These are phyloP conservation scores for Cyclophora albipunctata DNA, from an alignment of 2,888 invertebrate genomes.

Conservation along the genomic window DNA sequence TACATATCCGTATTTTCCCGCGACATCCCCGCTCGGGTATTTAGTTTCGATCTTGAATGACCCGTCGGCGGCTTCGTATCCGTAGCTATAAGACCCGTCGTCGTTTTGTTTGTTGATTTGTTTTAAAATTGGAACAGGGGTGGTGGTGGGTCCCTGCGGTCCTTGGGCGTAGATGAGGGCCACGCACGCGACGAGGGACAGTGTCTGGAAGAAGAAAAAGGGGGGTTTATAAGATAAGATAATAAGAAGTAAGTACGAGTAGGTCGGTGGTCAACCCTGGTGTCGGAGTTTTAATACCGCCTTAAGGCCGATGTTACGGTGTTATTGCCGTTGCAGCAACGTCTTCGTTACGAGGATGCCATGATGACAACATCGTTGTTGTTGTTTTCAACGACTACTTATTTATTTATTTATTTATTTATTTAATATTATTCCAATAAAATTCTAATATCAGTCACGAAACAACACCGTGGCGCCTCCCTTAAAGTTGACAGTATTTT, in stretches of 20 bases:
- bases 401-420: no score
- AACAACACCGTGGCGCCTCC: no score
- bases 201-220: slow-evolving; percentile 27
- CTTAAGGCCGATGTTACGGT: no score
- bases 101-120: slow-evolving; percentile 91
- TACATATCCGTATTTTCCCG: slow-evolving; percentile 92
- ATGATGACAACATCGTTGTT: no score
- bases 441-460: no score
- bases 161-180: slow-evolving; percentile 45
- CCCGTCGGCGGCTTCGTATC: slow-evolving; percentile 90
- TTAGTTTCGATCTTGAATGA: slow-evolving; percentile 92
- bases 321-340: no score
- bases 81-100: slow-evolving; percentile 91
- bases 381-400: no score
- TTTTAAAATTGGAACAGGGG: slow-evolving; percentile 87
- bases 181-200: slow-evolving; percentile 30
- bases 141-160: slow-evolving; percentile 77
- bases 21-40: slow-evolving; percentile 87
- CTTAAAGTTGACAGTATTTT: no score
- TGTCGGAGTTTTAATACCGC: no score
- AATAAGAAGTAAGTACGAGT: not conserved
- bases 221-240: not conserved
- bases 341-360: no score
- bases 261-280: no score
- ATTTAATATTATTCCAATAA: no score